Conservation (phyloP, 2,113 vertebrate genomes). For the Pholis gunnellus region DNA sequence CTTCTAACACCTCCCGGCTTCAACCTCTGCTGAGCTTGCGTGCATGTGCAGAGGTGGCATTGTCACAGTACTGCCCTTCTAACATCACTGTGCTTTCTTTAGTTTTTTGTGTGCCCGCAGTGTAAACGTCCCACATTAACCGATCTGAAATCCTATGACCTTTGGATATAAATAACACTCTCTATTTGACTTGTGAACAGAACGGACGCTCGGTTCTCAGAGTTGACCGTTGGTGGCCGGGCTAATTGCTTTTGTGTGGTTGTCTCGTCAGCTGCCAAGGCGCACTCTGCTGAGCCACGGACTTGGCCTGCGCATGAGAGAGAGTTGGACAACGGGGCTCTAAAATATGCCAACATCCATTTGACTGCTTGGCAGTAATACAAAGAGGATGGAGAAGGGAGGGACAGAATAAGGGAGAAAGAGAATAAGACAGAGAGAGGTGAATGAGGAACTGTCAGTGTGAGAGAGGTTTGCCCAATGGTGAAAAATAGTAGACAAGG, state of each 20-base stretch:
- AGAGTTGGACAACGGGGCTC: conserved; percentile 74
- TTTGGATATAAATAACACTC: conserved; percentile 75
- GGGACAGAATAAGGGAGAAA: conserved; percentile 45
- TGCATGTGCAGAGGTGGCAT: conserved; percentile 5
- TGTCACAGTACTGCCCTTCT: conserved; percentile 41
- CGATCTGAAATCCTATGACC: conserved; percentile 68
- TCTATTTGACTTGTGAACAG: conserved; percentile 67
- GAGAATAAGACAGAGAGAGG: conserved; percentile 48
- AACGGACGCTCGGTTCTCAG: conserved; percentile 50
- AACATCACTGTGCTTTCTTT: conserved; percentile 38
- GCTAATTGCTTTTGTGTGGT: conserved; percentile 81
- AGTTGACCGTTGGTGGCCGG: conserved; percentile 68
- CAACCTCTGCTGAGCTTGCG: conserved; percentile 18
- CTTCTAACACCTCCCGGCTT: conserved; percentile 37
- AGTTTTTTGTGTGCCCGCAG: neutral
- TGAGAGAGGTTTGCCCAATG: neutral
- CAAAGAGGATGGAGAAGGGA: conserved; percentile 58
- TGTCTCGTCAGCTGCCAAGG: conserved; percentile 74
- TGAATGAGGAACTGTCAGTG: conserved; percentile 50
- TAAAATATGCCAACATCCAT: conserved; percentile 79
- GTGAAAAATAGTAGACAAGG: conserved; percentile 20
- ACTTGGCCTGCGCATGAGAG: conserved; percentile 74
- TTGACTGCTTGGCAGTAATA: conserved; percentile 77
- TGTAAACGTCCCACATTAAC: conserved; percentile 57
- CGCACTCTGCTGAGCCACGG: conserved; percentile 71